Evolutionary conservation across 2,113 vertebrate genomes (phyloP).

Genomic region (Brachirus orientalis): DNA sequence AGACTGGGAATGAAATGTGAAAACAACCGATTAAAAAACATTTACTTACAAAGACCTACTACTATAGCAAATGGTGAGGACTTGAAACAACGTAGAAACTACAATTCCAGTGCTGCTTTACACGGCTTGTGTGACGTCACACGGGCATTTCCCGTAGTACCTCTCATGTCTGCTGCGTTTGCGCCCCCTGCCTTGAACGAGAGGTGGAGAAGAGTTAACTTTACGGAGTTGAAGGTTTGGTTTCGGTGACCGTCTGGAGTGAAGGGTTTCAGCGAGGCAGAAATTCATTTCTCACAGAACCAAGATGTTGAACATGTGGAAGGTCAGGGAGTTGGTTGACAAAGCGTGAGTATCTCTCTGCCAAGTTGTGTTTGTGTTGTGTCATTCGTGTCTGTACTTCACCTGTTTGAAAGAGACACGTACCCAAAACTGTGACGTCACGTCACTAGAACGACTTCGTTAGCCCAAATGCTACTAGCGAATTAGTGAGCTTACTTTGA

Average conservation of each 20-base stretch:
- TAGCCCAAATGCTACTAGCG: conserved; percentile 63
- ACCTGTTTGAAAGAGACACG: conserved; percentile 85
- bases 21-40: too few relatives aligned
- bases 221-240: conserved; percentile 75
- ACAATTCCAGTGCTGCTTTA: conserved; percentile 61
- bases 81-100: conserved; percentile 35
- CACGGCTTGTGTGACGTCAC: conserved; percentile 62
- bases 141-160: conserved; percentile 67
- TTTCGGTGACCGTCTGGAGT: conserved; percentile 66
- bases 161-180: conserved; percentile 57
- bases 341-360: conserved; percentile 90
- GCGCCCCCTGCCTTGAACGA: conserved; percentile 72
- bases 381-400: conserved; percentile 41
- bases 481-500: conserved; percentile 51
- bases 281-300: conserved; percentile 71
- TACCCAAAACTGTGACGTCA: conserved; percentile 85
- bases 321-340: conserved; percentile 94
- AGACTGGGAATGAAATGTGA: too few relatives aligned
- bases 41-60: too few relatives aligned
- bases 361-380: not conserved
- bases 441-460: conserved; percentile 72
- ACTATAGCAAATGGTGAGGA: not conserved
- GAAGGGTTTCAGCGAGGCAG: conserved; percentile 65
- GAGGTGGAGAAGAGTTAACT: conserved; percentile 79
- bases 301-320: conserved; percentile 95